These are phyloP conservation scores for Blomia tropicalis DNA, from an alignment of 2,888 invertebrate genomes.

Conservation along the genomic window DNA sequence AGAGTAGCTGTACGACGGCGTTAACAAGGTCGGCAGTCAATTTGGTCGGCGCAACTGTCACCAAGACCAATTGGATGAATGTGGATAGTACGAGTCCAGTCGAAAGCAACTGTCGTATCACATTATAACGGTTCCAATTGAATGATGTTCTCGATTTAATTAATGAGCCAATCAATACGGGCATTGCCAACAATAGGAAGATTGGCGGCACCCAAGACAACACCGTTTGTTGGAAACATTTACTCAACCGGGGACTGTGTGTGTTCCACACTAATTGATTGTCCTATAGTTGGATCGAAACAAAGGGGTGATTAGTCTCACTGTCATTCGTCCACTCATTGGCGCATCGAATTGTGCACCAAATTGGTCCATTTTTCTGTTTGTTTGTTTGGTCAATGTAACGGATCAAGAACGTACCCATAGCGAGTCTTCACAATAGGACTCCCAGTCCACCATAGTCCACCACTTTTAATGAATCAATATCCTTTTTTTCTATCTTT, in stretches of 20 bases:
- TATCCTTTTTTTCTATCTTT: no score
- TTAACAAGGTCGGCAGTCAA: conserved; percentile 9
- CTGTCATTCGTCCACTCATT: not conserved
- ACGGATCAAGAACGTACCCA: not conserved
- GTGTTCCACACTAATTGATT: conserved; percentile 22
- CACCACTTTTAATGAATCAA: not conserved
- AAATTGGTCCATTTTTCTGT: no score
- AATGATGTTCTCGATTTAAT: not conserved
- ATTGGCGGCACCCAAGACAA: conserved; percentile 18
- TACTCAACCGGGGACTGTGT: conserved; percentile 15
- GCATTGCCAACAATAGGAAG: conserved; percentile 3
- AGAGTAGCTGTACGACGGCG: conserved; percentile 5
- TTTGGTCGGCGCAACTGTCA: not conserved
- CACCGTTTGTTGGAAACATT: conserved; percentile 23
- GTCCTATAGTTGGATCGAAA: conserved; percentile 19
- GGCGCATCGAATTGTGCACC: no score
- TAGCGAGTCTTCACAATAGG: not conserved
- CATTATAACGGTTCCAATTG: conserved; percentile 20
- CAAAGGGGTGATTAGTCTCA: not conserved
- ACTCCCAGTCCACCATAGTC: not conserved
- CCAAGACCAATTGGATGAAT: not conserved
- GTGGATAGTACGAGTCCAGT: not conserved
- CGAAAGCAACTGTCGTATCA: conserved; percentile 8
- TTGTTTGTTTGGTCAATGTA: no score
- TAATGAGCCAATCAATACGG: conserved; percentile 3